Evolutionary conservation across 2,888 invertebrate genomes (phyloP).

Genomic region (Spilosoma lubricipeda): DNA sequence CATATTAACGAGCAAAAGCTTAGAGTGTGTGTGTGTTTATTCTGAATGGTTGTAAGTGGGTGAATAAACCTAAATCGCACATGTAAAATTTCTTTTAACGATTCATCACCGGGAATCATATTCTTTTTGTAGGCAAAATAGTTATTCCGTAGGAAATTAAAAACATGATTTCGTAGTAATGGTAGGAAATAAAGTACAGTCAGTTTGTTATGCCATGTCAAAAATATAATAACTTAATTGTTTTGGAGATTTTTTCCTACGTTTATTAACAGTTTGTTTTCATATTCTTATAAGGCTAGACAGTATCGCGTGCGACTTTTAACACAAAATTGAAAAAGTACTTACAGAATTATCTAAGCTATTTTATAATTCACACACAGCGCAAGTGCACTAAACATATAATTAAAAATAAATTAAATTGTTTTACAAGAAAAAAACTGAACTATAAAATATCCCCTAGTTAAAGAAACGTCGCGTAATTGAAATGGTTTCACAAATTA

Average conservation of each 20-base stretch:
- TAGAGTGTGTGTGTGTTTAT: not conserved
- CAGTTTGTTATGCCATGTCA: not conserved
- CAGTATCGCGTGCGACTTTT: not conserved
- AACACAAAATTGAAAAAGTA: too few species aligned
- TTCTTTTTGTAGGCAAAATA: not conserved
- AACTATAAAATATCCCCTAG: not conserved
- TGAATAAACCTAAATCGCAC: too few species aligned
- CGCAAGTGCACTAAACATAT: not conserved
- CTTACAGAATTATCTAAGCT: too few species aligned
- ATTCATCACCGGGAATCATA: too few species aligned
- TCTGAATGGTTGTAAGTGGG: too few species aligned
- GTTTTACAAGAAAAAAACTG: not conserved
- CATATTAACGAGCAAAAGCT: conserved; percentile 6
- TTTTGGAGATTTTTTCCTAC: not conserved
- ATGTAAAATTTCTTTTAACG: too few species aligned
- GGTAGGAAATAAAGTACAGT: not conserved
- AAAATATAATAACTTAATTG: not conserved
- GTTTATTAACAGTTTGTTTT: not conserved
- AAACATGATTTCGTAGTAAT: not conserved
- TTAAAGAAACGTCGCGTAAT: not conserved
- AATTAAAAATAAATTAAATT: not conserved
- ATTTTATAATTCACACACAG: not conserved
- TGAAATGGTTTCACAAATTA: not conserved
- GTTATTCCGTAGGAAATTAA: not conserved
- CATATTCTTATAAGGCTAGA: not conserved